phyloP scores from a whole-genome alignment of 2,113 vertebrate species.

The Tringa solitaria region DNA sequence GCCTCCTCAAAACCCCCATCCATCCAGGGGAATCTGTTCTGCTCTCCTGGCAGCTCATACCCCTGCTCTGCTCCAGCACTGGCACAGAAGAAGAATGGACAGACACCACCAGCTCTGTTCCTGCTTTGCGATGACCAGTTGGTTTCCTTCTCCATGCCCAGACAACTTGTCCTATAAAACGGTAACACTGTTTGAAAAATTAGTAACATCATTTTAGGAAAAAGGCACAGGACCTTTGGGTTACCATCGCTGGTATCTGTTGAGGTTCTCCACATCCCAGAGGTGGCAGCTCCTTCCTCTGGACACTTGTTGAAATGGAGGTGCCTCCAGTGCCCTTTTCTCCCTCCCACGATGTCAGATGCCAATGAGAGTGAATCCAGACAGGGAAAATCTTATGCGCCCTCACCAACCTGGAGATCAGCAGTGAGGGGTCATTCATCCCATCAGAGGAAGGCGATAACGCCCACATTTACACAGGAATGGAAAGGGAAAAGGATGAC shows the following conservation, averaged over 20 bases:
- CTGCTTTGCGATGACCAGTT: background rate
- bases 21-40: background rate
- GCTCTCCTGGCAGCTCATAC: background rate
- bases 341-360: background rate
- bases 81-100: background rate
- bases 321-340: background rate
- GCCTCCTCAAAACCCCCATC: background rate
- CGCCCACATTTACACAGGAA: background rate
- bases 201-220: no score
- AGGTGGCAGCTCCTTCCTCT: background rate
- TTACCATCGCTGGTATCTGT: background rate
- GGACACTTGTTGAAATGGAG: background rate
- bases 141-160: background rate
- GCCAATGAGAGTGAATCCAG: accelerated
- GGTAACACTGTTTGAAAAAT: background rate
- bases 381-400: accelerated
- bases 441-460: background rate
- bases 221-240: background rate
- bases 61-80: background rate
- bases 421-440: background rate
- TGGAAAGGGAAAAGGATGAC: background rate
- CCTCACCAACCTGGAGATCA: background rate
- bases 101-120: background rate
- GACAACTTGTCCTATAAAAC: background rate
- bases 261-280: background rate